phyloP scores from a whole-genome alignment of 2,888 invertebrate species.

The Cataglyphis cursor region DNA sequence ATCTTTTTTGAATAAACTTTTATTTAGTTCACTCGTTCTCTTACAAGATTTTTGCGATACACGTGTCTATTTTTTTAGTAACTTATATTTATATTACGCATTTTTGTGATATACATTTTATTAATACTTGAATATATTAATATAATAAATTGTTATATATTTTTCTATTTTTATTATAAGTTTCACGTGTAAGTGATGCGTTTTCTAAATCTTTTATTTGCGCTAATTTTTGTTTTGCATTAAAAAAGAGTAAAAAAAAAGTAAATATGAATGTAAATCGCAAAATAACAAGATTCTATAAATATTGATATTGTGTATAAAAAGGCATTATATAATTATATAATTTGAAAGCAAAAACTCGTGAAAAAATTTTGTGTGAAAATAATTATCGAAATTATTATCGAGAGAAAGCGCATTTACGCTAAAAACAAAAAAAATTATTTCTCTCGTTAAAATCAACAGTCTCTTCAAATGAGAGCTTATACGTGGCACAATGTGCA shows the following conservation, averaged over 20 bases:
- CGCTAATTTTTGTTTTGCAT: background rate
- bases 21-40: background rate
- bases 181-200: background rate
- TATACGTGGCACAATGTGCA: background rate
- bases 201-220: background rate
- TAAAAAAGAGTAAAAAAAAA: background rate
- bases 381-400: slow-evolving; percentile 8
- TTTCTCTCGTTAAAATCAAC: background rate
- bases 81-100: background rate
- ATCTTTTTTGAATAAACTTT: slow-evolving; percentile 6
- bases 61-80: background rate
- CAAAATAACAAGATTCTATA: slow-evolving; percentile 14
- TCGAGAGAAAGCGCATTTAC: slow-evolving; percentile 34
- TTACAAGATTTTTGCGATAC: background rate
- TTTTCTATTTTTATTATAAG: slow-evolving; percentile 11
- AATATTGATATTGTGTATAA: background rate
- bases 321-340: slow-evolving; percentile 13
- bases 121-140: background rate
- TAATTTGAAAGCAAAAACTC: slow-evolving; percentile 38
- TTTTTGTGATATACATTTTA: background rate
- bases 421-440: slow-evolving; percentile 17
- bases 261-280: background rate
- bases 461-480: background rate
- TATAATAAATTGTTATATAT: background rate
- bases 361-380: slow-evolving; percentile 8